Evolutionary conservation across 2,113 vertebrate species (phyloP).

Genomic region (Lota lota): DNA sequence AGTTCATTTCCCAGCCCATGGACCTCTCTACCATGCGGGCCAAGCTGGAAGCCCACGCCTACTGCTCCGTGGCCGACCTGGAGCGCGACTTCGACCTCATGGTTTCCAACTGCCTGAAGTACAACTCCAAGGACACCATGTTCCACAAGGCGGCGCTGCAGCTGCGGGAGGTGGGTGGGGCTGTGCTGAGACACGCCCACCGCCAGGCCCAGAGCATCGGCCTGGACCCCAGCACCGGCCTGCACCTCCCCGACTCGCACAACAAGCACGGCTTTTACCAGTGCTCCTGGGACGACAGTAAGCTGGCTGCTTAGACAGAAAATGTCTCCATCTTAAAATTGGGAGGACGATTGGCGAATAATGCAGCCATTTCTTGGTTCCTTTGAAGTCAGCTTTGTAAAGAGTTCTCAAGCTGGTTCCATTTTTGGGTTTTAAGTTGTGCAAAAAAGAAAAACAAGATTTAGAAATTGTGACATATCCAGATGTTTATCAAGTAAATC

Average conservation of each 20-base stretch:
- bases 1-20: slow-evolving; percentile 98
- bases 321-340: background rate
- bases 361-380: no score
- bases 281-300: slow-evolving; percentile 95
- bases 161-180: slow-evolving; percentile 88
- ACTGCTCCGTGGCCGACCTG: slow-evolving; percentile 87
- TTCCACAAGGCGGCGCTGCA: slow-evolving; percentile 92
- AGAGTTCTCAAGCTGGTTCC: no score
- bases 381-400: no score
- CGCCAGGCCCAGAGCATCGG: slow-evolving; percentile 90
- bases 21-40: slow-evolving; percentile 96
- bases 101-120: slow-evolving; percentile 97
- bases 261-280: slow-evolving; percentile 85
- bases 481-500: no score
- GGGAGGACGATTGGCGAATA: background rate
- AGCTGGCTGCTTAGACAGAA: slow-evolving; percentile 46
- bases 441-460: no score
- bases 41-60: slow-evolving; percentile 93
- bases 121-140: slow-evolving; percentile 97
- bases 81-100: slow-evolving; percentile 97
- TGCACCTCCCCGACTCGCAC: slow-evolving; percentile 88
- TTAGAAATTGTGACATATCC: no score
- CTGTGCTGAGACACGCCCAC: slow-evolving; percentile 86
- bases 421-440: no score
- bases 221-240: slow-evolving; percentile 85